Percentiles rank a stretch among this genome's conserved stretches.
Evolutionary conservation across 2,113 vertebrate genomes (phyloP).

Genomic region (Dromiciops gliroides): DNA sequence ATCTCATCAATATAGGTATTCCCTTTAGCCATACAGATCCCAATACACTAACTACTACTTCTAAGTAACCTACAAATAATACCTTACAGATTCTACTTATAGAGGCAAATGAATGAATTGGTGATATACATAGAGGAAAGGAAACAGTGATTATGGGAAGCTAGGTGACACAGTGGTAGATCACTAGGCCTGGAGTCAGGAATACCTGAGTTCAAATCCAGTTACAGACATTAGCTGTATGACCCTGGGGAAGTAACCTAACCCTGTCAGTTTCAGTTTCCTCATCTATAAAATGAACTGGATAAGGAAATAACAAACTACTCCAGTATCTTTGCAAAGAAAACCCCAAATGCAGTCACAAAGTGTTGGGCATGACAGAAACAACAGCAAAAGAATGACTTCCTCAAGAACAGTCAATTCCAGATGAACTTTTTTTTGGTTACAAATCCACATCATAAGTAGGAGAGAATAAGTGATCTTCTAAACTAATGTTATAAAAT

Average conservation of each 20-base stretch:
- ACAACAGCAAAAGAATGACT: background rate
- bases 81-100: background rate
- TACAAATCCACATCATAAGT: background rate
- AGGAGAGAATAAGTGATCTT: background rate
- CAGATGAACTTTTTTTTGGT: background rate
- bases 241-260: background rate
- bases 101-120: background rate
- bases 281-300: background rate
- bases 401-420: background rate
- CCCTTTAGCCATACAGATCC: background rate
- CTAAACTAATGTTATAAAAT: background rate
- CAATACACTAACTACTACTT: background rate
- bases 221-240: background rate
- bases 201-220: background rate
- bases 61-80: background rate
- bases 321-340: background rate
- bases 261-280: background rate
- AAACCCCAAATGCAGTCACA: background rate
- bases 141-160: no score
- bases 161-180: background rate
- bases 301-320: background rate
- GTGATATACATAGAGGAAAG: no score
- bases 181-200: background rate
- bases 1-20: background rate
- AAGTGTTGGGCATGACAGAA: background rate